These are phyloP conservation scores for Gonatopus flavifemur DNA, from an alignment of 1,140 invertebrate genomes.

Conservation along the genomic window DNA sequence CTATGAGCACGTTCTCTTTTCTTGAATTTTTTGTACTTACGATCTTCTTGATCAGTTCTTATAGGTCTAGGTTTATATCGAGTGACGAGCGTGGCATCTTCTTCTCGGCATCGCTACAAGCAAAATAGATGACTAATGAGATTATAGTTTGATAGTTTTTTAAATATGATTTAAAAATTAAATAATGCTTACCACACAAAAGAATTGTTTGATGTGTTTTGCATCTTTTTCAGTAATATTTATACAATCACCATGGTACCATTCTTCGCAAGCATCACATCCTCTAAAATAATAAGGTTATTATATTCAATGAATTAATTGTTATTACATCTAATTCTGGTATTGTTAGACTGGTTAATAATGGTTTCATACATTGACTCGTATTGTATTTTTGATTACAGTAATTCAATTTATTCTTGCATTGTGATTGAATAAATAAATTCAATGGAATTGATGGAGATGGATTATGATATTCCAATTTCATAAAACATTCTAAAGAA, in stretches of 20 bases:
- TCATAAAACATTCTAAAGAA: too few species aligned
- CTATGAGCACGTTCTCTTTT: slow-evolving; percentile 40
- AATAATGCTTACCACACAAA: slow-evolving; percentile 66
- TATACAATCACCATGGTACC: slow-evolving; percentile 98
- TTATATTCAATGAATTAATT: slow-evolving; percentile 14
- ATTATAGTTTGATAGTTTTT: not conserved
- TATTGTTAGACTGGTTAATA: too few species aligned
- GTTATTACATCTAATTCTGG: not conserved
- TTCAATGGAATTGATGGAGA: too few species aligned
- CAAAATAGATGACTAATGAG: too few species aligned
- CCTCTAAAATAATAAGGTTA: slow-evolving; percentile 62
- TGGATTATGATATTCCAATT: too few species aligned
- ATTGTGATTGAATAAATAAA: too few species aligned
- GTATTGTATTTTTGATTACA: too few species aligned
- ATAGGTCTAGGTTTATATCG: slow-evolving; percentile 73
- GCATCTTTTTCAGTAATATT: slow-evolving; percentile 91
- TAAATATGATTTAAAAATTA: not conserved
- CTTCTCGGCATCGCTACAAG: slow-evolving; percentile 70
- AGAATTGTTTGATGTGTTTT: slow-evolving; percentile 91
- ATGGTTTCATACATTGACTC: too few species aligned
- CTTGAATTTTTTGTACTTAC: slow-evolving; percentile 47
- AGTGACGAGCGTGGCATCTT: slow-evolving; percentile 80
- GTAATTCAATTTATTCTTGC: too few species aligned
- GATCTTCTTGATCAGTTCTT: slow-evolving; percentile 64
- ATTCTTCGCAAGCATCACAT: slow-evolving; percentile 96